These are phyloP conservation scores for Hemibagrus wyckioides DNA, from an alignment of 2,113 vertebrate species.

Conservation along the genomic window DNA sequence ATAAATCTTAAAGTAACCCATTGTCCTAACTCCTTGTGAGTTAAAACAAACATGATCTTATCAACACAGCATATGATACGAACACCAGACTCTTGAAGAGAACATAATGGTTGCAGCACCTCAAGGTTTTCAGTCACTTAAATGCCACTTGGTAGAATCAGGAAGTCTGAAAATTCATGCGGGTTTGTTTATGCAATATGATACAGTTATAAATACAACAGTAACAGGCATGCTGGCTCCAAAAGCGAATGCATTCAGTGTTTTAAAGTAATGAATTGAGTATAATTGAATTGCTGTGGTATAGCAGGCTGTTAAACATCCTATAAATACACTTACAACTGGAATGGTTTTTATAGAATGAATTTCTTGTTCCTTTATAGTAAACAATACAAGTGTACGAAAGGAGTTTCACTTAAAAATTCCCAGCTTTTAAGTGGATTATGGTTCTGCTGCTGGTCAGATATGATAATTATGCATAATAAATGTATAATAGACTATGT, in stretches of 20 bases:
- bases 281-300: not conserved
- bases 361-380: not conserved
- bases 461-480: too few relatives aligned
- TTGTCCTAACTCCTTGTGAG: too few relatives aligned
- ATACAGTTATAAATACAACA: not conserved
- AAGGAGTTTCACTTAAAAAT: not conserved
- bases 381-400: not conserved
- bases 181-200: not conserved
- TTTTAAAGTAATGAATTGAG: not conserved
- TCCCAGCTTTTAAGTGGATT: not conserved
- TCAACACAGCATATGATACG: too few relatives aligned
- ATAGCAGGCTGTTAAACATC: not conserved
- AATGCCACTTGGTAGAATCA: not conserved
- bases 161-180: not conserved
- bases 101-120: not conserved
- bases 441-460: not conserved
- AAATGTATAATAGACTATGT: not conserved
- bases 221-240: not conserved
- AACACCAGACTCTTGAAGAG: not conserved
- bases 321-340: not conserved
- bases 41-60: too few relatives aligned
- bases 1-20: too few relatives aligned
- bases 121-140: not conserved
- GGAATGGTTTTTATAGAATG: not conserved
- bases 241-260: not conserved